phyloP scores from a whole-genome alignment of 2,888 invertebrate genomes.

The Scaptomyza reducta region DNA sequence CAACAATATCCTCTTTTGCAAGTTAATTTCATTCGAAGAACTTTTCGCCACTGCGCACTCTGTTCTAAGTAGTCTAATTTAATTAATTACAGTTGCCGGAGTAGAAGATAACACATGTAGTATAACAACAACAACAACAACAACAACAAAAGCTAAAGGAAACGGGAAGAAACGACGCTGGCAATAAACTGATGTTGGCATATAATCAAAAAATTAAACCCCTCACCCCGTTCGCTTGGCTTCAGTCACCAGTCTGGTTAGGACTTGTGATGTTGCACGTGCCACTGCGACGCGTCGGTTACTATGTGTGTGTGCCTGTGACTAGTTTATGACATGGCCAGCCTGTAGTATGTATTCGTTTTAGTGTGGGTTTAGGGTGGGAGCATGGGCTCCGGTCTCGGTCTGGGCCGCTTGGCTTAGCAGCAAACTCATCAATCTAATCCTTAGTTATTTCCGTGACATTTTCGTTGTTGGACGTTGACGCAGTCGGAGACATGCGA shows the following conservation, averaged over 20 bases:
- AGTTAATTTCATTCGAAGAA: slow-evolving; percentile 52
- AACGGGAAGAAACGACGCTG: not conserved
- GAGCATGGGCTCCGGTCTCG: not conserved
- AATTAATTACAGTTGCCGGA: slow-evolving; percentile 71
- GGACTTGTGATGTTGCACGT: slow-evolving; percentile 33
- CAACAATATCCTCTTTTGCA: slow-evolving; percentile 40
- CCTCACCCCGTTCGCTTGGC: too few relatives aligned
- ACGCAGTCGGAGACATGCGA: slow-evolving; percentile 40
- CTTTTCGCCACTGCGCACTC: slow-evolving; percentile 23
- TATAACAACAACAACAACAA: not conserved
- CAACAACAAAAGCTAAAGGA: not conserved
- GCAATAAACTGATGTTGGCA: slow-evolving; percentile 69
- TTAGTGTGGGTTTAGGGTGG: not conserved
- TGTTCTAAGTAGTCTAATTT: slow-evolving; percentile 58
- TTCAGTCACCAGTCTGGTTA: too few relatives aligned
- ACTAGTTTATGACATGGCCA: slow-evolving; percentile 60
- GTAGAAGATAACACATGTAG: slow-evolving; percentile 56
- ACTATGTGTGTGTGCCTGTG: slow-evolving; percentile 11
- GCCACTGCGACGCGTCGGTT: slow-evolving; percentile 3
- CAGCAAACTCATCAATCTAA: slow-evolving; percentile 75
- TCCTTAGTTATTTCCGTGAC: slow-evolving; percentile 76
- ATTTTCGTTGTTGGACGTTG: slow-evolving; percentile 70
- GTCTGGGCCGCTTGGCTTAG: slow-evolving; percentile 55
- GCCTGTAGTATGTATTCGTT: not conserved
- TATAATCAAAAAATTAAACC: slow-evolving; percentile 50